Conservation (phyloP, 2,888 invertebrate genomes). For the Eupithecia tripunctaria region DNA sequence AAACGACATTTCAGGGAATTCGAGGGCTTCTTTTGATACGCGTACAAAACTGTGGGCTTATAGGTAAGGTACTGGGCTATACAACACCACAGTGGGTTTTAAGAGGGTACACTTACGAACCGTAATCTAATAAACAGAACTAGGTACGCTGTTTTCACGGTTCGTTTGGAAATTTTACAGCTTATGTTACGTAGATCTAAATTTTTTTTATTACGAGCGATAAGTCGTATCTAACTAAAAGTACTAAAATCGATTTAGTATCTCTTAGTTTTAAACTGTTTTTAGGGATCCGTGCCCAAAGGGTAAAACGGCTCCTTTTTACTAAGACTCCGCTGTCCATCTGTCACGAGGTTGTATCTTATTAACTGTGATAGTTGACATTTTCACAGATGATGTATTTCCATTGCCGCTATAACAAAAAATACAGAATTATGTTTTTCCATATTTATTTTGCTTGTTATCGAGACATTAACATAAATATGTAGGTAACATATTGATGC, state of each 20-base stretch:
- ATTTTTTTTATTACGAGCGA: background rate
- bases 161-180: slow-evolving; percentile 19
- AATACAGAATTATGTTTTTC: too few relatives aligned
- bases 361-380: too few relatives aligned
- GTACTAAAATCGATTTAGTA: too few relatives aligned
- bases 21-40: slow-evolving; percentile 33
- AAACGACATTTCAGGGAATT: slow-evolving; percentile 20
- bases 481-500: background rate
- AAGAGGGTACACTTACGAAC: slow-evolving; percentile 33
- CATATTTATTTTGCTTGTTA: background rate
- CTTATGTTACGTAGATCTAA: background rate
- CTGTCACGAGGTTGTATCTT: too few relatives aligned
- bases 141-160: slow-evolving; percentile 22
- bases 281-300: too few relatives aligned
- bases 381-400: too few relatives aligned
- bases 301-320: too few relatives aligned
- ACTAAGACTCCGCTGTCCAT: too few relatives aligned
- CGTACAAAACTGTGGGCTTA: slow-evolving; percentile 17
- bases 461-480: background rate
- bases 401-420: too few relatives aligned
- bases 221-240: background rate
- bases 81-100: slow-evolving; percentile 28
- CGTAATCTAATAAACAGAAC: slow-evolving; percentile 36
- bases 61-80: slow-evolving; percentile 2
- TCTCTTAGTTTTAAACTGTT: too few relatives aligned